These are phyloP conservation scores for Scaptomyza graminum DNA, from an alignment of 1,140 invertebrate genomes.

Conservation along the genomic window DNA sequence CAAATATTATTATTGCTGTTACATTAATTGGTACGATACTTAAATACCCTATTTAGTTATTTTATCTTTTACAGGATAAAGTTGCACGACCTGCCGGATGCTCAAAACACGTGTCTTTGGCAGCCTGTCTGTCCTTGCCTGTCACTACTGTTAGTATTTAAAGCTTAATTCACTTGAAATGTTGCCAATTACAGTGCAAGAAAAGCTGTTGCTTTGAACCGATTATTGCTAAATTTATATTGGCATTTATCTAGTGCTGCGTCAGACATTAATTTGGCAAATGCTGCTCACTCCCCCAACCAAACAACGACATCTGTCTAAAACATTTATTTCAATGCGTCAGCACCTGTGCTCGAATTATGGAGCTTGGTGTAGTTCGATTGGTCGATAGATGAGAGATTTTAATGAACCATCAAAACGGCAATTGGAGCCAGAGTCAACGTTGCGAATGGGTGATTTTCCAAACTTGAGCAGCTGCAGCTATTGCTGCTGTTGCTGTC, in stretches of 20 bases:
- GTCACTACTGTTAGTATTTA: constrained; percentile 25
- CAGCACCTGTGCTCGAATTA: constrained; percentile 52
- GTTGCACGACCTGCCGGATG: background rate
- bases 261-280: constrained; percentile 49
- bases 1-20: background rate
- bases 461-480: constrained; percentile 20
- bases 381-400: constrained; percentile 49
- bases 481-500: constrained; percentile 14
- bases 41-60: background rate
- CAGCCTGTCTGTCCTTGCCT: constrained; percentile 4
- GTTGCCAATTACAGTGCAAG: constrained; percentile 48
- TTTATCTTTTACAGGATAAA: constrained; percentile 1
- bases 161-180: background rate
- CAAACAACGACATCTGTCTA: constrained; percentile 16
- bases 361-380: constrained; percentile 28
- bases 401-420: constrained; percentile 75
- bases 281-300: background rate
- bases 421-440: constrained; percentile 58
- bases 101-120: constrained; percentile 21
- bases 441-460: constrained; percentile 75
- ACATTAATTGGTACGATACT: too few species aligned
- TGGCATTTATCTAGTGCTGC: constrained; percentile 60
- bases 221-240: constrained; percentile 52
- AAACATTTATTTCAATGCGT: constrained; percentile 55
- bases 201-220: constrained; percentile 10